phyloP scores from a whole-genome alignment of 2,113 vertebrate genomes.

The Tympanuchus pallidicinctus region DNA sequence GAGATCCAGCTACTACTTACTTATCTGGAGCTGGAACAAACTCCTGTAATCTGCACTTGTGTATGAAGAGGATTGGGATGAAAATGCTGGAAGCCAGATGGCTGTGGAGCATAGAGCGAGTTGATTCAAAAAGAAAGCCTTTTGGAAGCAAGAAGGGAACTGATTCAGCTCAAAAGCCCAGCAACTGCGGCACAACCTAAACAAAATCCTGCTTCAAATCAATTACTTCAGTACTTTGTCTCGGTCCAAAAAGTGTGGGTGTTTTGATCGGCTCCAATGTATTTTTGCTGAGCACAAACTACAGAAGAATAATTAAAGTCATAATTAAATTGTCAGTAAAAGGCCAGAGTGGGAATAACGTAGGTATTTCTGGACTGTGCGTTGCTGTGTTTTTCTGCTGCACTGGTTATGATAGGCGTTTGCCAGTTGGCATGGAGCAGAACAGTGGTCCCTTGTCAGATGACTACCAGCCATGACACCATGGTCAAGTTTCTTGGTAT shows the following conservation, averaged over 20 bases:
- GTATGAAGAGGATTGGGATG: neutral
- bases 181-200: neutral
- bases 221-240: neutral
- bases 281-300: neutral
- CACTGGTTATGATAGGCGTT: neutral
- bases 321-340: neutral
- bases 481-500: neutral
- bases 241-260: neutral
- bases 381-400: neutral
- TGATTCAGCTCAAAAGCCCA: neutral
- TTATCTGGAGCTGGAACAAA: constrained; percentile 22
- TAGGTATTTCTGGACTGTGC: neutral
- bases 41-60: constrained; percentile 11
- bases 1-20: constrained; percentile 34
- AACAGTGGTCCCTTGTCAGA: neutral
- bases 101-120: neutral
- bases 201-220: neutral
- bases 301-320: neutral
- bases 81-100: constrained; percentile 32
- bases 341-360: neutral
- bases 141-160: neutral
- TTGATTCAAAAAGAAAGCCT: constrained; percentile 5
- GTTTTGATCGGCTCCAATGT: constrained; percentile 21
- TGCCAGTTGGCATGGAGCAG: neutral
- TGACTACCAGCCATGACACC: neutral